Base-by-base conservation (phyloP, 2,797 vertebrate genomes). In the Rachycentron canadum region DNA sequence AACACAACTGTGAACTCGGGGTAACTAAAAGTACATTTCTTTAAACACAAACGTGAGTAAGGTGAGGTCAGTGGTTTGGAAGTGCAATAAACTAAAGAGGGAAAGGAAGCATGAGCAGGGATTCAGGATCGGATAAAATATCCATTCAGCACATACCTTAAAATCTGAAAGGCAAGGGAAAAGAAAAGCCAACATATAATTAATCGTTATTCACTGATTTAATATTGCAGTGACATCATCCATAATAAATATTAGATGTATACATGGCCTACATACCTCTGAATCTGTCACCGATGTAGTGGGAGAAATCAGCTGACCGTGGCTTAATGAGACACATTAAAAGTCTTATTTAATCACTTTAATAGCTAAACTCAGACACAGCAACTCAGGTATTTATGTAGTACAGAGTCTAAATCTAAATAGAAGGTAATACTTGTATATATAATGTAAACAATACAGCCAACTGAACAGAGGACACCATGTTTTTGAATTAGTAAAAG, bases 251-350 rank as follows among this genome's bases (percentile, higher is more conserved):
- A 30, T 41, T 4, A 38, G 12, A n/a, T 62, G 13, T 21, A 36
- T 14, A 70, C 93, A 32, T 32, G 32, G 32, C 32, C 32, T 32
- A 32, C 32, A 93, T 83, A 98, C 98, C 97, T 96, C 94, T 94
- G 21, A 93, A 86, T 86, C 93, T 95, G 30, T 94, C 93, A n/a
- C 94, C 95, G 89, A 93, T 95, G 87, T 96, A 97, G 83, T 95
- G 95, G 49, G 94, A 96, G 77, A 97, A 97, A 86, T 97, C 96
- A 0, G 95, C 96, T 61, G 96, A 97, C 53, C 92, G 94, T 0
- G 96, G 96, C 97, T 99, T 89, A 2, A 91, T 82, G 13, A 84
- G 58, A 82, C 38, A 57, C 49, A 55, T 53, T 12, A 21, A 67
- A 21, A 26, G 5, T n/a, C 0, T 41, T 3, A 41, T 41, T 13